Base-by-base conservation (phyloP, 2,113 vertebrate genomes). In the Copsychus sechellarum region DNA sequence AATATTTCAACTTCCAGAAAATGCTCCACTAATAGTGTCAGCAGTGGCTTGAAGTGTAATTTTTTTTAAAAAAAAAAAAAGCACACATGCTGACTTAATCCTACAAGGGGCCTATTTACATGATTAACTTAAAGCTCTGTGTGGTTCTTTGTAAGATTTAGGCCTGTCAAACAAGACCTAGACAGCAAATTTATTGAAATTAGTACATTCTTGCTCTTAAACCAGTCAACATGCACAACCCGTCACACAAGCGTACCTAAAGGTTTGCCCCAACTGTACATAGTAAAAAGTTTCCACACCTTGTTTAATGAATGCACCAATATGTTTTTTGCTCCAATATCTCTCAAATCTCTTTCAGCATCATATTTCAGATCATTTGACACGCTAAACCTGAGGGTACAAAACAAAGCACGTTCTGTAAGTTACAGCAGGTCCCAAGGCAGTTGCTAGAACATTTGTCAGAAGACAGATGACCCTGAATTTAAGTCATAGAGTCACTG, bases 331-430 rank as follows among this genome's bases (percentile, higher is more conserved):
- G 99, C 99, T 92, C 99, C 99, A 62, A 99, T 99, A 85, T 99
- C 99, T 95, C 98, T 98, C 95, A 99, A 97, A 95, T 99, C 99
- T 93, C 99, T 98, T 96, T 99, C 99, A 70, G 99, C 99, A 45
- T 99, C 99, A 6, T 99, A 99, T 94, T 99, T 99, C 94, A 99
- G 98, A 91, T 99, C 99, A 78, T 99, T 99, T 51, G 99, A 99
- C 80, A 99, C 99, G 34, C 99, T 99, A 94, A 99, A 99, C 99
- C 99, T 99, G 93, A 20, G 47, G 50, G 80, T 3, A 69, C 1
- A 86, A 77, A 83, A 57, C 65, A 94, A 48, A 93, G 33, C 29
- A 86, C 1, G 56, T 33, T 43, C 57, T 50, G 81, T 95, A 80
- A 86, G 40, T 83, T 20, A 53, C 20, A 86, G 50, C 28, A 91